A percentile compares a stretch with the other conserved stretches of the same genome.
These are phyloP conservation scores for Anneissia japonica DNA, from an alignment of 35 echinoderm and acorn worm genomes.

Conservation along the genomic window DNA sequence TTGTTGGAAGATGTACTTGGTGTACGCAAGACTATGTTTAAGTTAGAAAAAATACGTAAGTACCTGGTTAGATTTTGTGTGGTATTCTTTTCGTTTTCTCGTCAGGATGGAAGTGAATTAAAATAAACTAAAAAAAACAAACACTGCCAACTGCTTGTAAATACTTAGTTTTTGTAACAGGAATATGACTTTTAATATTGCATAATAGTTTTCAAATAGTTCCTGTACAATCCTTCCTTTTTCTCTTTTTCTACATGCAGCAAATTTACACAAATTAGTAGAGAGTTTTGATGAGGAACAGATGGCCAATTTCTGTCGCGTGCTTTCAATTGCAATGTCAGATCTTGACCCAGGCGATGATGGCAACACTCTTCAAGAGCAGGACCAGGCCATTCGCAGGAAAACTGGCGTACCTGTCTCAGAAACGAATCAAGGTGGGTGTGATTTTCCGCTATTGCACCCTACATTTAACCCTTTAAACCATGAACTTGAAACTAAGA, in stretches of 20 bases:
- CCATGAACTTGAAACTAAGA: not conserved
- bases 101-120: no score
- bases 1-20: slow-evolving; percentile 86
- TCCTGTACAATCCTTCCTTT: no score
- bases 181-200: not conserved
- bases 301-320: slow-evolving; percentile 94
- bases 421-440: slow-evolving; percentile 81
- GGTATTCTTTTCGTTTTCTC: no score
- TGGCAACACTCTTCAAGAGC: slow-evolving; percentile 61
- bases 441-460: not conserved
- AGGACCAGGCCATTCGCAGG: slow-evolving; percentile 73
- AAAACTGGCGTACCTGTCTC: slow-evolving; percentile 39
- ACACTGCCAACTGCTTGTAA: no score
- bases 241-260: no score
- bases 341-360: slow-evolving; percentile 76
- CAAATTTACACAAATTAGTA: slow-evolving; percentile 64
- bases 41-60: slow-evolving; percentile 76
- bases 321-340: slow-evolving; percentile 83
- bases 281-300: slow-evolving; percentile 85
- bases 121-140: no score
- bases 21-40: slow-evolving; percentile 63
- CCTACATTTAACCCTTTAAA: not conserved
- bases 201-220: not conserved
- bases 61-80: no score
- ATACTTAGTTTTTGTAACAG: no score